Evolutionary conservation across 2,797 vertebrate species (phyloP), one percentile per base, ranked within the genome.

Genomic region (Thaleichthys pacificus): DNA sequence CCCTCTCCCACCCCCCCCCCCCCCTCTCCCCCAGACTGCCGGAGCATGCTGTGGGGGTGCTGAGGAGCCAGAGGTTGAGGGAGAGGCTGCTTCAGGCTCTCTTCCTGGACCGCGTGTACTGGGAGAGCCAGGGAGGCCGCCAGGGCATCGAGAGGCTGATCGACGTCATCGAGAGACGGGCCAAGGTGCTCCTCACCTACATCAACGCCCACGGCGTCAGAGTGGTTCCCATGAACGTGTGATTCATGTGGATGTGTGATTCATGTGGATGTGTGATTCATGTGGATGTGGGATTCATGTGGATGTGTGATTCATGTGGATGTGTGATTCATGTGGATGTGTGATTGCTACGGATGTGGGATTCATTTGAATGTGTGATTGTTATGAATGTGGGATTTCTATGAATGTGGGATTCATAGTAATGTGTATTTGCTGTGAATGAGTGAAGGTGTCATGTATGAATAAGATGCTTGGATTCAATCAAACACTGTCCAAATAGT

Each of bases 111-210:
- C 92, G 93, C 88, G 91, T 92, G 22, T 99, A 95, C 76, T 99
- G 97, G 97, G 96, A 98, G 76, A 98, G 96, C 86, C 97, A 97
- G 89, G 95, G 97, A 17, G 96, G 97, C 62, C 94, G 96, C 22
- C 93, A 88, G 86, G 96, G 97, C 79, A 96, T 99, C 69, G 97
- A 99, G 87, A 97, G 96, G 72, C 93, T 99, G 69, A 99, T 99
- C 14, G 96, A 97, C 19, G 96, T 99, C 0, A 85, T 98, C 35
- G 96, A 98, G 87, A 94, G 87, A 78, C 93, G 97, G 69, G 95
- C 94, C 51, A 92, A 91, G 76, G 94, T 98, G 81, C 93, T 99
- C 71, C 92, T 98, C 69, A 97, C 96, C 57, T 97, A 97, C 67
- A 95, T 97, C 88, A 96, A 95, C 12, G 95, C 96, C 1, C 96